A percentile compares a stretch with the other conserved stretches of the same genome.
Conservation (phyloP, 2,797 vertebrate genomes). For the Hyperoplus lanceolatus region DNA sequence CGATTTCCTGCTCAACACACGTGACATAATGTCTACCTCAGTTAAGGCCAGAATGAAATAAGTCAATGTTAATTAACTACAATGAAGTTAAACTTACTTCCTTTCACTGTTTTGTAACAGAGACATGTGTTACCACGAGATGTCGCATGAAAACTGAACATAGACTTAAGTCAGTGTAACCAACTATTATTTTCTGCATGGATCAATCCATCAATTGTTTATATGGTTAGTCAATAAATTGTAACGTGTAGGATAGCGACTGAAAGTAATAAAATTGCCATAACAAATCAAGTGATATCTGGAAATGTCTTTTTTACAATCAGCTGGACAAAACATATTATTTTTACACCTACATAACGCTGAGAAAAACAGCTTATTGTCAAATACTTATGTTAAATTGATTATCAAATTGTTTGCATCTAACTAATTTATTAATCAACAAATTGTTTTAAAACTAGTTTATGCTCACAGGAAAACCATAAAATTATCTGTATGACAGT, state of each 20-base stretch:
- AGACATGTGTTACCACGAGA: background rate
- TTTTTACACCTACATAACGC: background rate
- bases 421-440: background rate
- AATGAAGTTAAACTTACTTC: background rate
- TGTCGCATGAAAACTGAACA: background rate
- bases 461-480: background rate
- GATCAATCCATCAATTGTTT: background rate
- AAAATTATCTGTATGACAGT: background rate
- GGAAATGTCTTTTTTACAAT: background rate
- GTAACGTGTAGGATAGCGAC: background rate
- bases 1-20: background rate
- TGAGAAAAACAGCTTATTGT: background rate
- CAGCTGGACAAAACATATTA: background rate
- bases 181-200: background rate
- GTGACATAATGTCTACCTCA: constrained; percentile 22
- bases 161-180: background rate
- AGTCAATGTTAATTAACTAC: background rate
- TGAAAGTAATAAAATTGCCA: background rate
- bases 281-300: background rate
- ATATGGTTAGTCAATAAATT: too few relatives aligned
- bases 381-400: background rate
- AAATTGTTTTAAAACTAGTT: background rate
- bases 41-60: background rate
- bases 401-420: background rate
- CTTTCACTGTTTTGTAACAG: background rate